A percentile compares a stretch with the other conserved stretches of the same genome.
Evolutionary conservation across 2,113 vertebrate species (phyloP).

Genomic region (Pseudonaja textilis): DNA sequence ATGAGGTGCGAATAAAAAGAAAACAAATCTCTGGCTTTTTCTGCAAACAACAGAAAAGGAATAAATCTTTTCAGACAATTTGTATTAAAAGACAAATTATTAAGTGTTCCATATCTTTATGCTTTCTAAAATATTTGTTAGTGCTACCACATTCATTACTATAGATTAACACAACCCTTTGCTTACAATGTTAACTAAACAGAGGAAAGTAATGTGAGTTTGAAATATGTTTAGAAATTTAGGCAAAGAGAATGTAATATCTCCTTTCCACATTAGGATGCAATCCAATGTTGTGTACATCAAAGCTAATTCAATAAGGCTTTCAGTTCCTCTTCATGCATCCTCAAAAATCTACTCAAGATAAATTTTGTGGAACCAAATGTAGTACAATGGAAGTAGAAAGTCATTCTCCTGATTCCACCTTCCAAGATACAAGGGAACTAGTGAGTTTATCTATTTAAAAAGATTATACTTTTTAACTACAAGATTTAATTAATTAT

Average conservation of each 20-base stretch:
- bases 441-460: not conserved
- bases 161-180: not conserved
- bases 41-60: not conserved
- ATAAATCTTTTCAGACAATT: not conserved
- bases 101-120: not conserved
- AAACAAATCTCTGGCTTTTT: not conserved
- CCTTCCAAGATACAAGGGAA: not conserved
- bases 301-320: not conserved
- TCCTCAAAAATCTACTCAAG: not conserved
- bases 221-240: not conserved
- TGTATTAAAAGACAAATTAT: not conserved
- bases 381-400: not conserved
- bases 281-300: not conserved
- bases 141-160: not conserved
- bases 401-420: not conserved
- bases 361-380: not conserved
- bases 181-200: not conserved
- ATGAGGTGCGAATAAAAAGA: not conserved
- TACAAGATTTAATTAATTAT: too few species aligned
- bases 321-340: not conserved
- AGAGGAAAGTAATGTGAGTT: not conserved
- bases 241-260: not conserved
- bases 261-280: not conserved
- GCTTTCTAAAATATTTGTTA: not conserved
- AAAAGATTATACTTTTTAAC: not conserved